phyloP scores from a whole-genome alignment of 1,140 invertebrate species.

The Diorhabda elongata region DNA sequence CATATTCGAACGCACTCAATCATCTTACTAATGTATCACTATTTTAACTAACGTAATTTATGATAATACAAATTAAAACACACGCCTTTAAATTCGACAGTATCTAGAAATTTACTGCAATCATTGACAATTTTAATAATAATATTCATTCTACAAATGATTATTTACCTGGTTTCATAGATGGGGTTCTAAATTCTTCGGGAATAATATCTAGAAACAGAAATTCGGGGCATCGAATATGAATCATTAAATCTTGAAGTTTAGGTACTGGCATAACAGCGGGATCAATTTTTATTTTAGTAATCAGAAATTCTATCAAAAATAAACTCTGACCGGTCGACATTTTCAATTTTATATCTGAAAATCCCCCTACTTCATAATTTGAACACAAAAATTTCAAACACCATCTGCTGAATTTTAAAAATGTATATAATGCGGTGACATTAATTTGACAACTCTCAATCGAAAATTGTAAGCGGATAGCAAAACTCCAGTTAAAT shows the following conservation, averaged over 20 bases:
- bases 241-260: conserved; percentile 13
- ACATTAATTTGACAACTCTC: conserved; percentile 14
- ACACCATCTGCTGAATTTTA: neutral
- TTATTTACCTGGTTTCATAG: no score
- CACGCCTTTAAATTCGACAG: no score
- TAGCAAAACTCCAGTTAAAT: neutral
- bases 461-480: neutral
- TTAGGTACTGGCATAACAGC: conserved; percentile 11
- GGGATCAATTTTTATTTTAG: conserved; percentile 25
- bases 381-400: conserved; percentile 22
- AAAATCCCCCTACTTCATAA: conserved; percentile 12
- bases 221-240: neutral
- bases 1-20: no score
- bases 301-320: conserved; percentile 32
- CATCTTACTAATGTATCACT: no score
- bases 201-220: neutral
- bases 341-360: conserved; percentile 5
- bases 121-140: no score
- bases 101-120: no score
- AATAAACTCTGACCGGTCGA: conserved; percentile 24
- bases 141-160: no score
- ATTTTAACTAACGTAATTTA: no score
- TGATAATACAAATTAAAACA: no score
- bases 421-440: neutral
- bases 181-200: neutral